Conservation (phyloP, 2,888 invertebrate species). For the Tetanocera ferruginea region DNA sequence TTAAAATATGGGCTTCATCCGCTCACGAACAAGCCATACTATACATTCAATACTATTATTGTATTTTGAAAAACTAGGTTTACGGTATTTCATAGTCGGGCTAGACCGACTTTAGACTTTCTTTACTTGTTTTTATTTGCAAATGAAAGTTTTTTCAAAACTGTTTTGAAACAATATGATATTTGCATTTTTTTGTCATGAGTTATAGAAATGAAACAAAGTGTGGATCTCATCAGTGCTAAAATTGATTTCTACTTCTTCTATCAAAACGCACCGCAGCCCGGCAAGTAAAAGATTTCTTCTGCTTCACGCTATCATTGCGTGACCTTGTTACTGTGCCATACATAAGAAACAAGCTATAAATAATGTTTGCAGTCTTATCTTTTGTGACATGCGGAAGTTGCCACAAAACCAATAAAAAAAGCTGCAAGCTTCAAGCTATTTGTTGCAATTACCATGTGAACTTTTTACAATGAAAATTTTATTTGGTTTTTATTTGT, state of each 20-base stretch:
- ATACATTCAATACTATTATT: too few species aligned
- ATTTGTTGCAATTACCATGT: neutral
- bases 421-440: too few species aligned
- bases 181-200: too few species aligned
- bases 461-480: neutral
- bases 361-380: conserved; percentile 16
- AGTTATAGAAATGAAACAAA: too few species aligned
- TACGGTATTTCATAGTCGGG: too few species aligned
- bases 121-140: too few species aligned
- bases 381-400: conserved; percentile 19
- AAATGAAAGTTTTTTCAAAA: too few species aligned
- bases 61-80: too few species aligned
- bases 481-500: neutral
- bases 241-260: neutral
- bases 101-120: too few species aligned
- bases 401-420: neutral
- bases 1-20: too few species aligned
- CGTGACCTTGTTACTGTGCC: neutral
- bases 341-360: neutral
- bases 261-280: conserved; percentile 13
- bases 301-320: neutral
- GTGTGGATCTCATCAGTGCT: neutral
- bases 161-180: too few species aligned
- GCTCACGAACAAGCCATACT: too few species aligned
- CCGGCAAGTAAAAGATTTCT: neutral